Conservation (phyloP, 2,113 vertebrate genomes). For the Syngnathoides biaculeatus region DNA sequence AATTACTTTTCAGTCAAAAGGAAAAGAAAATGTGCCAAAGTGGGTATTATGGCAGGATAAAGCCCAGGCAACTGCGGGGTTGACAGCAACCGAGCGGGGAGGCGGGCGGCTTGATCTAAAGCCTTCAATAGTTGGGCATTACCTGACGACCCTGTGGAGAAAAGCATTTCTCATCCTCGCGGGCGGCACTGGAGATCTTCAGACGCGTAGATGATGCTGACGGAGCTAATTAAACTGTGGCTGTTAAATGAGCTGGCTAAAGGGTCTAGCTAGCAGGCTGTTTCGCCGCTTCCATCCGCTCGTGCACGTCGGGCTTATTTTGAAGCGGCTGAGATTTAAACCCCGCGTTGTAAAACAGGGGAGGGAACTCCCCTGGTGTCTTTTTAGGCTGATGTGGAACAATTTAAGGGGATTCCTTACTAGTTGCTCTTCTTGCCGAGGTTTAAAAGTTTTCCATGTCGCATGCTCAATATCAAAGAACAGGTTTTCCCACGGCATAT, state of each 20-base stretch:
- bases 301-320: slow-evolving; percentile 20
- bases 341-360: background rate
- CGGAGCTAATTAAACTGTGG: slow-evolving; percentile 42
- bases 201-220: slow-evolving; percentile 26
- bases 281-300: slow-evolving; percentile 19
- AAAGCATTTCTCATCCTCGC: slow-evolving; percentile 12
- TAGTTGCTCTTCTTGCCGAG: background rate
- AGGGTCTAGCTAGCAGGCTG: slow-evolving; percentile 34
- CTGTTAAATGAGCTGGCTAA: slow-evolving; percentile 44
- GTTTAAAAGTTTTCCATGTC: background rate
- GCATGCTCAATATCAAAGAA: no score
- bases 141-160: slow-evolving; percentile 25
- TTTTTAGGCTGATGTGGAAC: slow-evolving; percentile 10
- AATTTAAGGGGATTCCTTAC: slow-evolving; percentile 16
- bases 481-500: no score
- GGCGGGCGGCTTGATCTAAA: background rate
- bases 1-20: background rate
- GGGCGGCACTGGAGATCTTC: slow-evolving; percentile 21
- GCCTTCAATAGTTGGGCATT: background rate
- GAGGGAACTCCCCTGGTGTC: slow-evolving; percentile 2
- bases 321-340: slow-evolving; percentile 27
- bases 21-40: background rate
- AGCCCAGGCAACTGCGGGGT: background rate
- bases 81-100: background rate
- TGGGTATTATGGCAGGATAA: background rate